Evolutionary conservation across 2,113 vertebrate species (phyloP).

Genomic region (Onychostoma macrolepis): DNA sequence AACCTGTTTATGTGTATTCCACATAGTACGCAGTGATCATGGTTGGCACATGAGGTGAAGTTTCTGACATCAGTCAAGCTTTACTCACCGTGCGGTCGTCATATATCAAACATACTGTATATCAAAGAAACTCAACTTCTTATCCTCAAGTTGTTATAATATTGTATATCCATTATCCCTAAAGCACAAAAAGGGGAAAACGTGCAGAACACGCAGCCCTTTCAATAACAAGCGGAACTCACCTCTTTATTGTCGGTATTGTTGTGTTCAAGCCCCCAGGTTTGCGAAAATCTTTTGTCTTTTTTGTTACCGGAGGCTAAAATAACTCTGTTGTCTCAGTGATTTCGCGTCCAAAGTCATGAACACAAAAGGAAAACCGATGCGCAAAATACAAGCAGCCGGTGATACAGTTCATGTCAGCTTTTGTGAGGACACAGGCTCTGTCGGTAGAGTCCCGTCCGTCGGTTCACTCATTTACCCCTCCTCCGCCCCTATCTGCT

Average conservation of each 20-base stretch:
- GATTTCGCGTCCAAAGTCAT: constrained; percentile 23
- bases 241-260: constrained; percentile 40
- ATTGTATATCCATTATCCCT: not conserved
- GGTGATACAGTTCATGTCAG: constrained; percentile 12
- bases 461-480: constrained; percentile 54
- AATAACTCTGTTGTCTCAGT: constrained; percentile 9
- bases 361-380: not conserved
- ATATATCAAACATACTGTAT: not conserved
- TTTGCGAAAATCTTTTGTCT: constrained; percentile 20
- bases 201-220: not conserved
- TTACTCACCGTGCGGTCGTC: not conserved
- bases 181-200: not conserved
- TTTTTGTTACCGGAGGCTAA: constrained; percentile 20
- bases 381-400: not conserved
- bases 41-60: not conserved
- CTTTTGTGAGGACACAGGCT: constrained; percentile 48
- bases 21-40: not conserved
- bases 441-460: constrained; percentile 56
- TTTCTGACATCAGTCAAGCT: constrained; percentile 21
- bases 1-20: not conserved
- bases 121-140: not conserved
- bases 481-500: constrained; percentile 60
- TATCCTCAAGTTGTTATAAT: not conserved
- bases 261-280: constrained; percentile 27
- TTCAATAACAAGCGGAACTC: constrained; percentile 35